Conservation (phyloP, 2,113 vertebrate species). For the Nerophis lumbriciformis region DNA sequence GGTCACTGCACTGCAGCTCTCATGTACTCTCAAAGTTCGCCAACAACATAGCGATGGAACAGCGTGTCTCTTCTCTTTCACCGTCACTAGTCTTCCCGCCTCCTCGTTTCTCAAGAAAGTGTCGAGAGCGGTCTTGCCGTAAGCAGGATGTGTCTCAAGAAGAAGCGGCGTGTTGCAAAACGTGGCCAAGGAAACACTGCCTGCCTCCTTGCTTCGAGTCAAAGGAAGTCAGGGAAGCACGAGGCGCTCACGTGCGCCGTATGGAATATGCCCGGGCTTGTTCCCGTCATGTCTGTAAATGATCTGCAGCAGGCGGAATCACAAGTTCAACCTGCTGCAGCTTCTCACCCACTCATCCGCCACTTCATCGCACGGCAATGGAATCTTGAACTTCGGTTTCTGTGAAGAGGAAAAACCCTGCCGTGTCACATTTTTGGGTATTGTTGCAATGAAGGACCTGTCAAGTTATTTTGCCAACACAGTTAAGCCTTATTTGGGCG, state of each 20-base stretch:
- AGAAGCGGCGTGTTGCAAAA: conserved; percentile 9
- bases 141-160: conserved; percentile 17
- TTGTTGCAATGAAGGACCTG: not conserved
- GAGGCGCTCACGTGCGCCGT: conserved; percentile 12
- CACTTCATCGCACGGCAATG: not conserved
- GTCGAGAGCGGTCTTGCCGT: conserved; percentile 13
- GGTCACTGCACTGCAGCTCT: too few species aligned
- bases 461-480: conserved; percentile 3
- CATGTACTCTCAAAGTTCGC: not conserved
- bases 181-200: conserved; percentile 24
- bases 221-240: conserved; percentile 28
- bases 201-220: conserved; percentile 26
- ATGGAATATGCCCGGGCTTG: conserved; percentile 40
- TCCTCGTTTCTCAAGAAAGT: conserved; percentile 16
- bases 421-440: not conserved
- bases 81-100: not conserved
- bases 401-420: not conserved
- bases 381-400: conserved; percentile 7
- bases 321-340: conserved; percentile 9
- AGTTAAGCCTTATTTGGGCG: too few species aligned
- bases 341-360: not conserved
- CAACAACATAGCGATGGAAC: not conserved
- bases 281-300: conserved; percentile 50
- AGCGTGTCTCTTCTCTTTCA: not conserved
- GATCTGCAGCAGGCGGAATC: conserved; percentile 48